Conservation (phyloP, 2,888 invertebrate genomes). For the Aleiodes leptofemur region DNA sequence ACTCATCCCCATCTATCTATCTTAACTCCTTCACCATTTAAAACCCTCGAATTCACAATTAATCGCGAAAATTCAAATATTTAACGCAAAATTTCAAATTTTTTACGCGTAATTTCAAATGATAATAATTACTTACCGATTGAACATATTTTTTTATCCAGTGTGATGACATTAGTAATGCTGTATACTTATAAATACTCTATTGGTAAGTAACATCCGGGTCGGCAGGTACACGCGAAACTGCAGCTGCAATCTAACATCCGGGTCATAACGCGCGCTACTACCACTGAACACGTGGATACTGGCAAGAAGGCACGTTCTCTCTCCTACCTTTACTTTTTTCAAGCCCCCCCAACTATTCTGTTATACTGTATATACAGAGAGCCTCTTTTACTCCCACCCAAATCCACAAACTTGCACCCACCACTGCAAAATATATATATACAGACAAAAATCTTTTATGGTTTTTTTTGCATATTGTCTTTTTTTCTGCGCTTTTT, state of each 20-base stretch:
- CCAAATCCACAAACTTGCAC: constrained; percentile 35
- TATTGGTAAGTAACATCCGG: constrained; percentile 69
- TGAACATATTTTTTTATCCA: constrained; percentile 74
- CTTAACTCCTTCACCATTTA: too few relatives aligned
- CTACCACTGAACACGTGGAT: constrained; percentile 75
- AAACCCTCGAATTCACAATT: not conserved
- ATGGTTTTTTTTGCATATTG: too few relatives aligned
- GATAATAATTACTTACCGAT: constrained; percentile 70
- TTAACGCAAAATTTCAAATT: not conserved
- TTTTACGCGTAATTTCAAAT: constrained; percentile 23
- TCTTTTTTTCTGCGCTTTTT: constrained; percentile 29
- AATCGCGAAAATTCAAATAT: too few relatives aligned
- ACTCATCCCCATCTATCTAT: too few relatives aligned
- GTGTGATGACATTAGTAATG: constrained; percentile 71
- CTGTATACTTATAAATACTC: constrained; percentile 49
- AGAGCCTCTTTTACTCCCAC: constrained; percentile 8
- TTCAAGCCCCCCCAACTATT: constrained; percentile 54
- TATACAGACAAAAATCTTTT: constrained; percentile 18
- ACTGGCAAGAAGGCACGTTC: constrained; percentile 69
- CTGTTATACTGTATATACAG: constrained; percentile 36
- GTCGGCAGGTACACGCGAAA: constrained; percentile 74
- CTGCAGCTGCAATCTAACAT: constrained; percentile 75
- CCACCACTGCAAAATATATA: constrained; percentile 27
- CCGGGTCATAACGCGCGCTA: constrained; percentile 76
- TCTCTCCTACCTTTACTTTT: constrained; percentile 64